These are phyloP conservation scores for Papio anubis DNA, from an alignment of 2,113 vertebrate genomes.

Conservation along the genomic window DNA sequence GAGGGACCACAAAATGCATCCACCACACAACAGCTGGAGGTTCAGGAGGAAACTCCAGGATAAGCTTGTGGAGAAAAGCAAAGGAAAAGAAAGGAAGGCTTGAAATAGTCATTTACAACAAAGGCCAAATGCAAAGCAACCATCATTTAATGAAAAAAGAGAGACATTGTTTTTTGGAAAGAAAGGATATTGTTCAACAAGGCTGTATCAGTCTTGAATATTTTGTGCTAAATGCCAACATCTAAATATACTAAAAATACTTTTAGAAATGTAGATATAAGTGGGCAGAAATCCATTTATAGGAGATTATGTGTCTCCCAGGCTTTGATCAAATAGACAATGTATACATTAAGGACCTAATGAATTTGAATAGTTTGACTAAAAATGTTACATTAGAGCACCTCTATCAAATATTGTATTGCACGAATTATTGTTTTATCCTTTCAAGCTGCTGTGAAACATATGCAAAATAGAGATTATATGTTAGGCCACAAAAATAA, in stretches of 20 bases:
- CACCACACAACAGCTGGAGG: fast-evolving
- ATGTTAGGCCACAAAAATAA: neutral
- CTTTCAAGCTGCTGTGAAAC: neutral
- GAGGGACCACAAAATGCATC: fast-evolving
- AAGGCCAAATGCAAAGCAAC: neutral
- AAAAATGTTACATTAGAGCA: neutral
- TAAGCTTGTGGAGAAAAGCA: fast-evolving
- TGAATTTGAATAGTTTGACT: neutral
- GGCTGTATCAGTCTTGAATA: fast-evolving
- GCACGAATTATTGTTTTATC: neutral
- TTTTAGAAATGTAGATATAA: neutral
- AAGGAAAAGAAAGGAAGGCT: neutral
- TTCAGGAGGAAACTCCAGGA: neutral
- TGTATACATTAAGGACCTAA: neutral
- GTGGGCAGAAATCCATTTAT: neutral
- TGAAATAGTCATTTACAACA: neutral
- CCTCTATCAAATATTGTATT: neutral
- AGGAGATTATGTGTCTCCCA: neutral
- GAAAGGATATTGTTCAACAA: fast-evolving
- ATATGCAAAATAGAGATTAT: neutral
- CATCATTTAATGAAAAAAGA: fast-evolving
- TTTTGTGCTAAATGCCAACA: neutral
- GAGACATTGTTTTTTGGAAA: fast-evolving
- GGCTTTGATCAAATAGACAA: neutral
- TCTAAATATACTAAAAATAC: neutral